phyloP scores from a whole-genome alignment of 2,888 invertebrate species.

The Heliconius erato region DNA sequence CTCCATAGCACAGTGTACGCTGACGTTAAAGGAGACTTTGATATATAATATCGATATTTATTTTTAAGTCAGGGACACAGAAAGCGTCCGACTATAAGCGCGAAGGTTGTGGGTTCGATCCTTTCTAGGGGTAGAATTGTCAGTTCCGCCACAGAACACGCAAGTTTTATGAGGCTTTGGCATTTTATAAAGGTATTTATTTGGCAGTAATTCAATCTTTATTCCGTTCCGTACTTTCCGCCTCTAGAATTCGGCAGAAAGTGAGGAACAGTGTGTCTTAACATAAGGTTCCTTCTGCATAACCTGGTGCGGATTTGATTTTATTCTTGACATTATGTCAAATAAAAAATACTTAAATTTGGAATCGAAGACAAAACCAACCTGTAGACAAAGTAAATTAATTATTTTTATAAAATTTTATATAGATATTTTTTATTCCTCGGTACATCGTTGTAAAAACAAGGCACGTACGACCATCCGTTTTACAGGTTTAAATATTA shows the following conservation, averaged over 20 bases:
- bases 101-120: no score
- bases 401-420: background rate
- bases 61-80: background rate
- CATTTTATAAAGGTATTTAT: no score
- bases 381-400: background rate
- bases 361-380: background rate
- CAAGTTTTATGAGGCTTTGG: no score
- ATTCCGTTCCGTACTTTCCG: no score
- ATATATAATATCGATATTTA: background rate
- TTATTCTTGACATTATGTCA: background rate
- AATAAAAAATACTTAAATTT: background rate
- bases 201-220: no score
- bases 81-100: no score
- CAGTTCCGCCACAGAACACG: no score
- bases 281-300: background rate
- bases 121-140: no score
- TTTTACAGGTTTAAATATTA: conserved; percentile 15
- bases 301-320: background rate
- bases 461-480: background rate
- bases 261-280: background rate
- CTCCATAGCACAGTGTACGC: conserved; percentile 12
- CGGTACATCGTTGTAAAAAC: conserved; percentile 22
- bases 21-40: background rate
- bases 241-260: background rate
- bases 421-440: conserved; percentile 3